Conservation (phyloP, 2,888 invertebrate genomes). For the Scrobipalpa costella region DNA sequence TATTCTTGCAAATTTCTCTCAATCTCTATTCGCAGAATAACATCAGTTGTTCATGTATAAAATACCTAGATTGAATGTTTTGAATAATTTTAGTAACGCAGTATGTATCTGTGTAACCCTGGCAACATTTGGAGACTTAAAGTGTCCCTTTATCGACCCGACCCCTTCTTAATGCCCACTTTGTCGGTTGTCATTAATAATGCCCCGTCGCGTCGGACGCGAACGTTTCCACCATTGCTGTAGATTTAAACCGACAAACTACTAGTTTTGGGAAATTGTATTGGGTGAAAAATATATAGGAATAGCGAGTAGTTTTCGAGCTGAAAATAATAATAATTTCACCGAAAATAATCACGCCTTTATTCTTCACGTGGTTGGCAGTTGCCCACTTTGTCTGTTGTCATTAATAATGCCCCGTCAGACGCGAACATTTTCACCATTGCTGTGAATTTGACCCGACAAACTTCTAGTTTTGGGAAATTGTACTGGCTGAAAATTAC, state of each 20-base stretch:
- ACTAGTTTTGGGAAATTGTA: not conserved
- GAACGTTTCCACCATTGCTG: conserved; percentile 39
- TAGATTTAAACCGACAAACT: not conserved
- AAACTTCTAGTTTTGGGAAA: not conserved
- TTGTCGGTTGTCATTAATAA: conserved; percentile 74
- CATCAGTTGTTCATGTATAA: too few relatives aligned
- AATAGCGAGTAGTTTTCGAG: not conserved
- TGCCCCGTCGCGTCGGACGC: conserved; percentile 61
- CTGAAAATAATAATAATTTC: too few relatives aligned
- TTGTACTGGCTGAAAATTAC: conserved; percentile 4
- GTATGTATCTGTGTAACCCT: not conserved
- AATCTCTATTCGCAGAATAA: too few relatives aligned
- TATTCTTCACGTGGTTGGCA: too few relatives aligned
- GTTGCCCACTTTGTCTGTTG: too few relatives aligned
- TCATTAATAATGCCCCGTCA: too few relatives aligned
- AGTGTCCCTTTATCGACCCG: conserved; percentile 71
- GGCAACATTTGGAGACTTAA: conserved; percentile 49
- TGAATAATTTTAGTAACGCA: not conserved
- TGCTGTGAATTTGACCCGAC: too few relatives aligned
- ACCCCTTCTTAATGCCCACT: conserved; percentile 75
- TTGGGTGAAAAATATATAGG: not conserved
- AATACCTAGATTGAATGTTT: not conserved
- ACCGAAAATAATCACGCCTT: too few relatives aligned
- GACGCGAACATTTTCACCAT: too few relatives aligned
- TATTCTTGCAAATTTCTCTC: too few relatives aligned